These are phyloP conservation scores for Recurvirostra avosetta DNA, from an alignment of 2,113 vertebrate species.

Conservation along the genomic window DNA sequence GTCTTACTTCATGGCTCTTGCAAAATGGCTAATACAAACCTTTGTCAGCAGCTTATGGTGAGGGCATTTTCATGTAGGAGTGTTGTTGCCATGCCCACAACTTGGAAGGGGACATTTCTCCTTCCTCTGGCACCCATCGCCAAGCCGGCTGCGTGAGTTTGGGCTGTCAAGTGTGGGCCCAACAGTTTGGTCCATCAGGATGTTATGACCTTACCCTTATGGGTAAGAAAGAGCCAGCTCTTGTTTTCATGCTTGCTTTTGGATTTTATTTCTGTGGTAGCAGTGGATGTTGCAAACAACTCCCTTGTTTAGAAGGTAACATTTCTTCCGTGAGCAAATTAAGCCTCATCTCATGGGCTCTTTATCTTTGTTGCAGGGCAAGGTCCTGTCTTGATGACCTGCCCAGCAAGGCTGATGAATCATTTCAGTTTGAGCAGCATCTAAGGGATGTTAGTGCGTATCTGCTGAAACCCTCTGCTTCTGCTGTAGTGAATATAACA, in stretches of 20 bases:
- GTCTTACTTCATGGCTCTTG: not conserved
- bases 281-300: not conserved
- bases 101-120: not conserved
- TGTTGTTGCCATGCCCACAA: not conserved
- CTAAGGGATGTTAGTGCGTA: not conserved
- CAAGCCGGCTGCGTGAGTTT: not conserved
- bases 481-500: not conserved
- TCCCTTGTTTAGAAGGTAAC: not conserved
- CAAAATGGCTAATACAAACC: not conserved
- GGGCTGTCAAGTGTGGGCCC: not conserved
- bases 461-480: not conserved
- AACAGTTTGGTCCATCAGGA: fast-evolving
- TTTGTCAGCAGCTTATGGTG: not conserved
- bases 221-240: not conserved
- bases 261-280: not conserved
- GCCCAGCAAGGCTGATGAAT: not conserved
- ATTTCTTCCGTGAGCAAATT: not conserved
- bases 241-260: not conserved
- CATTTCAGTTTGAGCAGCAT: not conserved
- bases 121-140: not conserved
- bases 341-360: not conserved
- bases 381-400: not conserved
- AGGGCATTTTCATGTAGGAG: not conserved
- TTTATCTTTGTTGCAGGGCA: not conserved
- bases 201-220: not conserved